These are phyloP conservation scores for Gobio occitaniae DNA, from an alignment of 2,797 vertebrate species.

Conservation along the genomic window DNA sequence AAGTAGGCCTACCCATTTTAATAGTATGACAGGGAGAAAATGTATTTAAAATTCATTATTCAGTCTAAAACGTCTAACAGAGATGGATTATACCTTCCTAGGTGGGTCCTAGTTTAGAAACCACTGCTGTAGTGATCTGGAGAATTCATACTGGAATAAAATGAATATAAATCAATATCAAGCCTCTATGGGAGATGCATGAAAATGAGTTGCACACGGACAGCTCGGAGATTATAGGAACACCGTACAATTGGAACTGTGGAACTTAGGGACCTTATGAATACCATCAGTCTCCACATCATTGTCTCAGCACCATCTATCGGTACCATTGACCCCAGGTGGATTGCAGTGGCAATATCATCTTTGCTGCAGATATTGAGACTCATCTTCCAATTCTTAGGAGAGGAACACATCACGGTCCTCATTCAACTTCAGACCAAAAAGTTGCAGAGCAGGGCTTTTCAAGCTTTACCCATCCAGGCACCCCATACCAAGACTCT, in stretches of 20 bases:
- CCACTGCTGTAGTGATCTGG: not conserved
- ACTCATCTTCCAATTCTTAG: not conserved
- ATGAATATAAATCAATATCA: not conserved
- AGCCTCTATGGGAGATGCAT: not conserved
- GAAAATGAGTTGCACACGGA: constrained; percentile 11
- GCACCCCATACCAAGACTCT: not conserved
- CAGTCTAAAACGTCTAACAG: not conserved
- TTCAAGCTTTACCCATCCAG: not conserved
- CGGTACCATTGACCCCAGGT: not conserved
- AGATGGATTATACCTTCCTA: not conserved
- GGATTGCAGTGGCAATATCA: not conserved
- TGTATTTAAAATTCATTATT: not conserved
- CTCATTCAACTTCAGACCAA: not conserved
- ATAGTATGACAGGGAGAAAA: not conserved
- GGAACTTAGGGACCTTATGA: not conserved
- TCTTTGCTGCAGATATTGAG: not conserved
- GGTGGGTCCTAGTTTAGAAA: not conserved
- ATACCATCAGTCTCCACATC: not conserved
- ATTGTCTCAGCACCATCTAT: not conserved
- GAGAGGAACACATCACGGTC: not conserved
- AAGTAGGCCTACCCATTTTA: not conserved
- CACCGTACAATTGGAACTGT: not conserved
- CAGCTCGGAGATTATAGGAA: not conserved
- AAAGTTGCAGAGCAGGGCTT: not conserved
- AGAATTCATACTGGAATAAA: not conserved